These are phyloP conservation scores for Piezodorus guildinii DNA, from an alignment of 1,140 invertebrate genomes.

Conservation along the genomic window DNA sequence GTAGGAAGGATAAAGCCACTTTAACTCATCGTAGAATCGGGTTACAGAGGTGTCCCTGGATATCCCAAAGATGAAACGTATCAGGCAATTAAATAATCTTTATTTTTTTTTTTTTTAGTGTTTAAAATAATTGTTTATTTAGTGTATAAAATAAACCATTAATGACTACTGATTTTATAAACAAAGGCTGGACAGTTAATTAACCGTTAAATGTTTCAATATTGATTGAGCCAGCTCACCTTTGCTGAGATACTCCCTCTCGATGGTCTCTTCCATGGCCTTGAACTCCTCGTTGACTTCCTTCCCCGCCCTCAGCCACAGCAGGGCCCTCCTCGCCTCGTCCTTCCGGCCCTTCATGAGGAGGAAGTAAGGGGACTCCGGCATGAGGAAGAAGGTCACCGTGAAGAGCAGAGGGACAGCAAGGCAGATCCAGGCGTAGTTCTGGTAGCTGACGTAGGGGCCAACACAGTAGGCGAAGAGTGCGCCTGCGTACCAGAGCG, in stretches of 20 bases:
- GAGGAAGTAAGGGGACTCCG: conserved; percentile 68
- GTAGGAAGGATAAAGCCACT: too few relatives aligned
- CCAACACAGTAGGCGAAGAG: conserved; percentile 64
- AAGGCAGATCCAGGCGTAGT: conserved; percentile 51
- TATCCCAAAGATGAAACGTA: too few relatives aligned
- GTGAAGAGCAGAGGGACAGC: conserved; percentile 49
- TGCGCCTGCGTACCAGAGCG: conserved; percentile 64
- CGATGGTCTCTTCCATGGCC: conserved; percentile 22
- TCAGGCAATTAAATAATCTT: too few relatives aligned
- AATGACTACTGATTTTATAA: too few relatives aligned
- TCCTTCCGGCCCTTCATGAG: conserved; percentile 44
- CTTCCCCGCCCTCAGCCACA: conserved; percentile 44
- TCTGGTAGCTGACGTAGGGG: conserved; percentile 51
- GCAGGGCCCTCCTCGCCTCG: conserved; percentile 50
- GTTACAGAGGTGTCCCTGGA: too few relatives aligned
- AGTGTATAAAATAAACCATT: too few relatives aligned
- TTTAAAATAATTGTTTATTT: too few relatives aligned
- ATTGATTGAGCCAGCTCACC: too few relatives aligned
- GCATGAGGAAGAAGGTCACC: conserved; percentile 56
- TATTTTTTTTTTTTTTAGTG: too few relatives aligned
- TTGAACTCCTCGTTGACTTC: conserved; percentile 23
- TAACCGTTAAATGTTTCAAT: too few relatives aligned
- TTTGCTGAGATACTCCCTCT: conserved; percentile 17
- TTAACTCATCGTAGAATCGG: too few relatives aligned
- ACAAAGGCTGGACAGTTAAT: too few relatives aligned